phyloP scores from a whole-genome alignment of 2,888 invertebrate species.

The Rotaria macrura region DNA sequence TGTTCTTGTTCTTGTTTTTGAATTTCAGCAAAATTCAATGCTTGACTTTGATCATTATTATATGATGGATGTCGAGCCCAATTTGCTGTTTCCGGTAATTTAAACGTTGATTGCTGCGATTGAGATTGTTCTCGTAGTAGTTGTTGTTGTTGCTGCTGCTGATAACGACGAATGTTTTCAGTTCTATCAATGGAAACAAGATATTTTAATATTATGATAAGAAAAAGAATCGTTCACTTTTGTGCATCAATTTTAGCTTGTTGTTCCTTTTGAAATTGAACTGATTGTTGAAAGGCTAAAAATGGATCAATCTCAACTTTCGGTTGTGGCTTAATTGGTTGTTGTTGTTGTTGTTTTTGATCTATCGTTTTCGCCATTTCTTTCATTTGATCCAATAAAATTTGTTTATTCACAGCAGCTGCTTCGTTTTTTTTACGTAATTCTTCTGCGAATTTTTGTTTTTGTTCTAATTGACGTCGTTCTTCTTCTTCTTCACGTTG shows the following conservation, averaged over 20 bases:
- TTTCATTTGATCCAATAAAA: slow-evolving; percentile 8
- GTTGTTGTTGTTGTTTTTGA: slow-evolving; percentile 6
- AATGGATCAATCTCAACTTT: not conserved
- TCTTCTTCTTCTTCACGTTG: not conserved
- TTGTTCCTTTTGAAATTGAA: slow-evolving; percentile 6
- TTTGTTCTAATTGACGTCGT: not conserved
- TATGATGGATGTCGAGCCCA: not conserved
- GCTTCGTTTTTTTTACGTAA: not conserved
- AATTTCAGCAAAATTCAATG: slow-evolving; percentile 1
- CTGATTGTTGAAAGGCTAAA: not conserved
- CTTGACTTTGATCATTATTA: not conserved
- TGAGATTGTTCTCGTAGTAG: not conserved
- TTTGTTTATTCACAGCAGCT: not conserved
- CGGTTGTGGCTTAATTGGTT: not conserved
- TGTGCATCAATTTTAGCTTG: slow-evolving; percentile 21
- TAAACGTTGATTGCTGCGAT: not conserved
- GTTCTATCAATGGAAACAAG: not conserved
- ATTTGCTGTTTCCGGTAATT: not conserved
- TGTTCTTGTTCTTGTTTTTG: slow-evolving; percentile 15
- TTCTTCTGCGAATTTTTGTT: not conserved
- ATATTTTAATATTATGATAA: not conserved
- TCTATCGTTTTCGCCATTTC: not conserved
- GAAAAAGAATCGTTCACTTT: not conserved
- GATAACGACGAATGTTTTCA: not conserved
- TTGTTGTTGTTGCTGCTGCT: not conserved